Base-by-base conservation (phyloP, 2,113 vertebrate genomes). In the Platycercus adscitus region DNA sequence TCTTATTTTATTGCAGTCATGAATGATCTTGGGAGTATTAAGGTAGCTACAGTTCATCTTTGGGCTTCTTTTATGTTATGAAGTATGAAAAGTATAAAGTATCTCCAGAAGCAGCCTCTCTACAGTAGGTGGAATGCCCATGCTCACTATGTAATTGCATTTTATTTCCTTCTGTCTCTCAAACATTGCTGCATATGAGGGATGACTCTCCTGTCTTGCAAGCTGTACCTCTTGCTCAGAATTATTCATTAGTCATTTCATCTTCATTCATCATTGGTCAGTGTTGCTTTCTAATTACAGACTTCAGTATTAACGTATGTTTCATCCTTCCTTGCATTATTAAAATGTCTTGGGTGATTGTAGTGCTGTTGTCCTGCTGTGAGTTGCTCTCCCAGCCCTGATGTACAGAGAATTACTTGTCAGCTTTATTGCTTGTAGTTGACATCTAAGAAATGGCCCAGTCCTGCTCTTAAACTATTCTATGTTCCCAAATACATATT, bases 51-150 rank as follows among this genome's bases (percentile, higher is more conserved):
- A 31, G 58, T 56, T 0, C 0, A 17, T 52, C 44, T 86, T 81
- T 28, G 58, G 46, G 23, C 17, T 65, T 80, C 49, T 19, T 88
- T 91, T 61, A 31, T 58, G 41, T 24, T 75, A 50, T n/a, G 56
- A 56, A 70, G 43, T 58, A 72, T 55, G 37, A 44, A 76, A 82
- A 64, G 70, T 50, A 66, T 43, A 41, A 43, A 78, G 28, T 71
- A 14, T 60, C 49, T 82, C 18, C 76, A 94, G 29, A 47, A 86
- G 85, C 0, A 58, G 52, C 46, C 64, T 55, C 58, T 75, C 29
- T 55, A 6, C 58, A 33, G 63, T 16, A 35, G 44, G 14, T 8
- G 1, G 17, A 7, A 0, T 12, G 33, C 49, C 10, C 0, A 1
- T 72, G 61, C 47, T 68, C 47, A 3, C 12, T 33, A 8, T 10